Percentiles rank a stretch among this genome's conserved stretches.
Conservation (phyloP, 2,888 invertebrate species). For the Cheilosia grossa region DNA sequence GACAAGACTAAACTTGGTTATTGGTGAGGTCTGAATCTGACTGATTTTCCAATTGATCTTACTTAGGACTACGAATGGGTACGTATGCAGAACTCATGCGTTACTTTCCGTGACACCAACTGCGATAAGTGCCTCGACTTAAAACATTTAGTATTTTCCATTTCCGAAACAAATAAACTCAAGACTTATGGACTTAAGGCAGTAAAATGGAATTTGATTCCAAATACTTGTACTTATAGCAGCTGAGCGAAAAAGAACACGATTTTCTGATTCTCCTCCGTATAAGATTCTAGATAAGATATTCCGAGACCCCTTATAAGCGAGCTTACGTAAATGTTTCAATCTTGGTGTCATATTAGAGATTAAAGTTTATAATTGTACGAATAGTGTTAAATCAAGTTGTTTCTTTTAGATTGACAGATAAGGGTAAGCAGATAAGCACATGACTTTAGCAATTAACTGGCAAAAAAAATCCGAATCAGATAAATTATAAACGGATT, state of each 20-base stretch:
- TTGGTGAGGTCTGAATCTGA: no score
- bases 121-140: not conserved
- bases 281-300: conserved; percentile 37
- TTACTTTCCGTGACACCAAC: no score
- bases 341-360: conserved; percentile 23
- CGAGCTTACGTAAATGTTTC: conserved; percentile 20
- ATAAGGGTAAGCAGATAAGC: conserved; percentile 10
- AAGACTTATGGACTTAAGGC: not conserved
- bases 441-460: not conserved
- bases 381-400: conserved; percentile 8
- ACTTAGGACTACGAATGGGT: no score
- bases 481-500: conserved; percentile 22
- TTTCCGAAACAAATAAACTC: not conserved
- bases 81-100: no score
- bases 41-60: no score
- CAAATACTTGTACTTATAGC: no score
- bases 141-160: no score
- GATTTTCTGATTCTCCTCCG: not conserved
- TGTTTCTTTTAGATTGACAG: conserved; percentile 15
- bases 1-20: no score
- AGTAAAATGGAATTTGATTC: not conserved
- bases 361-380: conserved; percentile 21
- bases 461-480: not conserved
- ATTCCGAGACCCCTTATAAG: no score
- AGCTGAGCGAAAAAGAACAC: not conserved